These are phyloP conservation scores for Sinocyclocheilus maitianheensis DNA, from an alignment of 2,113 vertebrate genomes.

Conservation along the genomic window DNA sequence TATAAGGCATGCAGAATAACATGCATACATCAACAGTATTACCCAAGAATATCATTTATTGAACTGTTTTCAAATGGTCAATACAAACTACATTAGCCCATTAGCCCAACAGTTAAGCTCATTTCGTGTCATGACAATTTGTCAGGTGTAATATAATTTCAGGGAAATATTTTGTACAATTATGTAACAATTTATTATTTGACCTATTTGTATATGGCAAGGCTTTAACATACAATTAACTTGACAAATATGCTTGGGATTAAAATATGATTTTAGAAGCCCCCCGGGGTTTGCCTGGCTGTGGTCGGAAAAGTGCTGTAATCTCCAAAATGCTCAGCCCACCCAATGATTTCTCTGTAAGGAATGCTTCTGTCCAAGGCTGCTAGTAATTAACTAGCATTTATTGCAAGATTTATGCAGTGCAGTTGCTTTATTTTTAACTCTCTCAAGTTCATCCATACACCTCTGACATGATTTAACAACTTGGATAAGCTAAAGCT, in stretches of 20 bases:
- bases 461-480: conserved; percentile 60
- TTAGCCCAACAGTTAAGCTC: conserved; percentile 41
- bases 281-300: conserved; percentile 15
- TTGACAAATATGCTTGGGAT: neutral
- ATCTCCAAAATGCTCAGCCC: conserved; percentile 48
- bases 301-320: conserved; percentile 59
- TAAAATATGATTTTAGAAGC: neutral
- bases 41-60: conserved; percentile 69
- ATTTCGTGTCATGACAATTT: conserved; percentile 14
- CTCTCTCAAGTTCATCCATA: conserved; percentile 57
- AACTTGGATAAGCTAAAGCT: conserved; percentile 60
- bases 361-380: conserved; percentile 51
- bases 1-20: conserved; percentile 54
- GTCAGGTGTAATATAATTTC: conserved; percentile 32
- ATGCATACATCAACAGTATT: conserved; percentile 72
- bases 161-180: conserved; percentile 39
- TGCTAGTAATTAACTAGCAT: conserved; percentile 58
- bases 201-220: conserved; percentile 29
- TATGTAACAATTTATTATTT: conserved; percentile 27
- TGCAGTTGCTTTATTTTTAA: conserved; percentile 50
- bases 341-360: conserved; percentile 56
- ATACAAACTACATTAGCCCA: conserved; percentile 42
- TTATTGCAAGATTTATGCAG: conserved; percentile 63
- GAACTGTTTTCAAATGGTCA: conserved; percentile 71
- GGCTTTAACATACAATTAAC: conserved; percentile 1